Percentiles rank a stretch among this genome's conserved stretches.
Conservation (phyloP, 1,140 invertebrate species). For the Drosophila jambulina region DNA sequence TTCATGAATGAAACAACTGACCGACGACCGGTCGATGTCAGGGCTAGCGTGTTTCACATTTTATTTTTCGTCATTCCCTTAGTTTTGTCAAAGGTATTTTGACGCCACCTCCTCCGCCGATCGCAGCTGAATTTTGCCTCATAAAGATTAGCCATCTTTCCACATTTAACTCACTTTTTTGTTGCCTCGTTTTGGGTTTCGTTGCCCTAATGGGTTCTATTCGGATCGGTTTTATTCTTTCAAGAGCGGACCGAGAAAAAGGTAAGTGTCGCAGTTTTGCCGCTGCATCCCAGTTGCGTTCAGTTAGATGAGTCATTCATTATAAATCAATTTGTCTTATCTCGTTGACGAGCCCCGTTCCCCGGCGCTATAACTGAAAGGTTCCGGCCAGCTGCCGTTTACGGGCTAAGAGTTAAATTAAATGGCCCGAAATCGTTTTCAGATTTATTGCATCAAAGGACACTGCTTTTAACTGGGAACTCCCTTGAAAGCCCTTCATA, state of each 20-base stretch:
- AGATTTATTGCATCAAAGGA: constrained; percentile 8
- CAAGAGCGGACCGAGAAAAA: constrained; percentile 1
- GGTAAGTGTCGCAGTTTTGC: constrained; percentile 46
- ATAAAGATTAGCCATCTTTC: constrained; percentile 83
- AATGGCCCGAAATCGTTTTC: constrained; percentile 5
- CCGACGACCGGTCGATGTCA: too few relatives aligned
- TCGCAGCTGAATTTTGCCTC: constrained; percentile 68
- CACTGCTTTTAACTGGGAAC: neutral
- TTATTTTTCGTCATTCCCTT: constrained; percentile 28
- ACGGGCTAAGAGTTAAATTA: constrained; percentile 15
- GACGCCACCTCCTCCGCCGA: constrained; percentile 59
- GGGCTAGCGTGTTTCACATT: constrained; percentile 23
- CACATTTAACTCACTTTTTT: constrained; percentile 54
- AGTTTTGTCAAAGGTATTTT: constrained; percentile 70
- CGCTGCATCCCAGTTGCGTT: constrained; percentile 45
- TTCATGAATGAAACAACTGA: constrained; percentile 72
- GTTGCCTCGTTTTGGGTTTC: constrained; percentile 28
- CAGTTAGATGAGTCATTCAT: constrained; percentile 66
- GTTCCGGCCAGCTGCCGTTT: constrained; percentile 54
- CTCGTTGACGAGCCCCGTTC: constrained; percentile 48
- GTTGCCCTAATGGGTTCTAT: constrained; percentile 48
- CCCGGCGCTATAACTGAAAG: constrained; percentile 15
- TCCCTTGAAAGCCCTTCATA: constrained; percentile 7
- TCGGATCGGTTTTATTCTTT: constrained; percentile 37
- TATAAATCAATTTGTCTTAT: constrained; percentile 82